These are phyloP conservation scores for Phaedon cochleariae DNA, from an alignment of 2,888 invertebrate genomes.

Conservation along the genomic window DNA sequence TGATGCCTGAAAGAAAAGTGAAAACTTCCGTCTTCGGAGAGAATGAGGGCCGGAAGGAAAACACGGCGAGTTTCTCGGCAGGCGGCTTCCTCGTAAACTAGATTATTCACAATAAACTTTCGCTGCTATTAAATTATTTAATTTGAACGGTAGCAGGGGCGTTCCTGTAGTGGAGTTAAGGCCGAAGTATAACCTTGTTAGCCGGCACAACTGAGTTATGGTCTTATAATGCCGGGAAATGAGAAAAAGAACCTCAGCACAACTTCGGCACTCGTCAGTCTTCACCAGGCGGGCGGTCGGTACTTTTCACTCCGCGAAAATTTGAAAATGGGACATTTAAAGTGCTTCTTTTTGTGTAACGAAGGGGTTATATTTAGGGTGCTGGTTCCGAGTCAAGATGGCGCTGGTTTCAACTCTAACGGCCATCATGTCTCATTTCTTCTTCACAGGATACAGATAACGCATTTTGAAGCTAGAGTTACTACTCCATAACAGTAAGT, in stretches of 20 bases:
- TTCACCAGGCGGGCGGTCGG: slow-evolving; percentile 54
- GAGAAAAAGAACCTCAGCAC: slow-evolving; percentile 56
- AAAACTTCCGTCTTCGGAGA: slow-evolving; percentile 3
- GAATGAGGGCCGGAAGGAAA: background rate
- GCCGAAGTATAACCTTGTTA: slow-evolving; percentile 65
- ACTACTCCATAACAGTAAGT: too few species aligned
- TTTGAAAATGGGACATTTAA: slow-evolving; percentile 1
- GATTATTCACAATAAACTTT: slow-evolving; percentile 66
- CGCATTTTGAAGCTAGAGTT: too few species aligned
- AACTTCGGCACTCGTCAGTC: slow-evolving; percentile 59
- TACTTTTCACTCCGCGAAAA: slow-evolving; percentile 32
- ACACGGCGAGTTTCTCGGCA: slow-evolving; percentile 16
- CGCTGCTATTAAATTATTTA: slow-evolving; percentile 65
- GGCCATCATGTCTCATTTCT: too few species aligned
- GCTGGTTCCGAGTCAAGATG: background rate
- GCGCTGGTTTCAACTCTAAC: background rate
- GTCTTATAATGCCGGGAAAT: slow-evolving; percentile 62
- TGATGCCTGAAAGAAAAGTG: background rate
- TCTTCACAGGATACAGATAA: too few species aligned
- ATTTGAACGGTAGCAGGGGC: slow-evolving; percentile 60
- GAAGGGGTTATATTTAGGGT: background rate
- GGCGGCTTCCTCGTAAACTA: slow-evolving; percentile 55
- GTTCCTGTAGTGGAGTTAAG: slow-evolving; percentile 57
- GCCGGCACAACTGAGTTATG: slow-evolving; percentile 63
- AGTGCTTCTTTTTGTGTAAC: background rate